A percentile compares a stretch with the other conserved stretches of the same genome.
Conservation (phyloP, 30 jellyfish, hydroid and myxozoan genomes). For the Chironex yamaguchii region DNA sequence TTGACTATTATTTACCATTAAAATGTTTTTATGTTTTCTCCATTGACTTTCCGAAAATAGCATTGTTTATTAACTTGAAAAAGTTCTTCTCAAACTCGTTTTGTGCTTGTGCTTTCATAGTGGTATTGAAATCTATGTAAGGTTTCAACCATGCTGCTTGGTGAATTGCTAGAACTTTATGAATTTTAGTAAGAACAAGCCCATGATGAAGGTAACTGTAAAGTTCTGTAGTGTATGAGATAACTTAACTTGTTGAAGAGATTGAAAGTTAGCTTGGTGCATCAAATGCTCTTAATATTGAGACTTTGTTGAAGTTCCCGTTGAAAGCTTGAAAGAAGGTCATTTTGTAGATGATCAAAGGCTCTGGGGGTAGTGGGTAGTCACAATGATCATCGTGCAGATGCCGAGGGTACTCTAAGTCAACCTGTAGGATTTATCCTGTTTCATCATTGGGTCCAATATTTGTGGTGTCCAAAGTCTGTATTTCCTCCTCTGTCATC, state of each 20-base stretch:
- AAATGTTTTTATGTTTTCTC: slow-evolving; percentile 65
- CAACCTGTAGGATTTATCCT: slow-evolving; percentile 61
- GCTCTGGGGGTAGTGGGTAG: slow-evolving; percentile 75
- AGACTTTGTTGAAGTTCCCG: neutral
- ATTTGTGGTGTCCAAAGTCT: neutral
- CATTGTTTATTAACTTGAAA: slow-evolving; percentile 70
- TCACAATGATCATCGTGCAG: slow-evolving; percentile 70
- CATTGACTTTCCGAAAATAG: slow-evolving; percentile 71
- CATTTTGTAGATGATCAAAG: slow-evolving; percentile 7
- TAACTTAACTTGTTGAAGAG: slow-evolving; percentile 54
- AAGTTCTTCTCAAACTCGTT: slow-evolving; percentile 72
- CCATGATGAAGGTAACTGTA: slow-evolving; percentile 46
- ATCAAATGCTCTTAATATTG: too few relatives aligned
- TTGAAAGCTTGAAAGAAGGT: slow-evolving; percentile 27
- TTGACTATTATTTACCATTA: slow-evolving; percentile 22
- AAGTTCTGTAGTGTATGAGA: slow-evolving; percentile 41
- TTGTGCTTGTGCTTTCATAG: slow-evolving; percentile 9
- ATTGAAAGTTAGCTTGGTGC: slow-evolving; percentile 71
- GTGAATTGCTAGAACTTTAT: slow-evolving; percentile 53
- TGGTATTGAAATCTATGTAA: slow-evolving; percentile 67
- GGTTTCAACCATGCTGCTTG: slow-evolving; percentile 60
- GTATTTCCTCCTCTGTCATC: slow-evolving; percentile 42
- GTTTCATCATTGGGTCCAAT: neutral
- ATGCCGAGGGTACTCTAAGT: slow-evolving; percentile 67
- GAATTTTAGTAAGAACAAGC: slow-evolving; percentile 30